These are phyloP conservation scores for Drosophila mulleri DNA, from an alignment of 2,888 invertebrate genomes.

Conservation along the genomic window DNA sequence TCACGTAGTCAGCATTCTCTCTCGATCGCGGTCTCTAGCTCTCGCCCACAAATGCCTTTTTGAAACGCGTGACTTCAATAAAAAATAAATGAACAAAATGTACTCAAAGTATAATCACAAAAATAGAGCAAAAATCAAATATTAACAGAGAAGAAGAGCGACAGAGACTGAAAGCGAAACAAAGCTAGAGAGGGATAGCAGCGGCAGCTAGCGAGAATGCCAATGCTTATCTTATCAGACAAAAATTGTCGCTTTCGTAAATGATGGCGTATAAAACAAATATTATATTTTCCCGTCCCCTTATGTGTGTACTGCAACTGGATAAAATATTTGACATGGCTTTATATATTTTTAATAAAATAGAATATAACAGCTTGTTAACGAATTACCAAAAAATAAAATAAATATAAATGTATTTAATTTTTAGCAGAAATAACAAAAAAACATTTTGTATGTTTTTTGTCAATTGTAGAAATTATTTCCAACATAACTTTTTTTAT, in stretches of 20 bases:
- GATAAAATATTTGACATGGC: neutral
- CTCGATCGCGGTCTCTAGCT: conserved; percentile 2
- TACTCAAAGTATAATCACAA: conserved; percentile 66
- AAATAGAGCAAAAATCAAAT: conserved; percentile 69
- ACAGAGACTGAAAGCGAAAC: neutral
- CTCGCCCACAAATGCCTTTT: conserved; percentile 48
- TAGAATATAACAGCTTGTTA: too few relatives aligned
- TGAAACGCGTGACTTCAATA: conserved; percentile 72
- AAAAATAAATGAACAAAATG: conserved; percentile 45
- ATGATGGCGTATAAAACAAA: conserved; percentile 67
- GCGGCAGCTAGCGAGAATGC: conserved; percentile 25
- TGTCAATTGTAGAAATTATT: too few relatives aligned
- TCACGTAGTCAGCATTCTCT: conserved; percentile 66
- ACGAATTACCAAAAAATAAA: too few relatives aligned
- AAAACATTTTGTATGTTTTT: too few relatives aligned
- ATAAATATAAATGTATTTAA: too few relatives aligned
- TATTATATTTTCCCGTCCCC: conserved; percentile 11
- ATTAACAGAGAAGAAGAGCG: conserved; percentile 40
- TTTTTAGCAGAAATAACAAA: too few relatives aligned
- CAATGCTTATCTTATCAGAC: conserved; percentile 65
- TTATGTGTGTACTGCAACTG: conserved; percentile 1
- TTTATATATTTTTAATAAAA: neutral
- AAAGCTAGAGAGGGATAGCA: conserved; percentile 19
- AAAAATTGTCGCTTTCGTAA: conserved; percentile 70
- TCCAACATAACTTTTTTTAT: too few relatives aligned